Percentiles rank a stretch among this genome's conserved stretches.
Conservation (phyloP, 23 tunicate species). For the Botrylloides violaceus region DNA sequence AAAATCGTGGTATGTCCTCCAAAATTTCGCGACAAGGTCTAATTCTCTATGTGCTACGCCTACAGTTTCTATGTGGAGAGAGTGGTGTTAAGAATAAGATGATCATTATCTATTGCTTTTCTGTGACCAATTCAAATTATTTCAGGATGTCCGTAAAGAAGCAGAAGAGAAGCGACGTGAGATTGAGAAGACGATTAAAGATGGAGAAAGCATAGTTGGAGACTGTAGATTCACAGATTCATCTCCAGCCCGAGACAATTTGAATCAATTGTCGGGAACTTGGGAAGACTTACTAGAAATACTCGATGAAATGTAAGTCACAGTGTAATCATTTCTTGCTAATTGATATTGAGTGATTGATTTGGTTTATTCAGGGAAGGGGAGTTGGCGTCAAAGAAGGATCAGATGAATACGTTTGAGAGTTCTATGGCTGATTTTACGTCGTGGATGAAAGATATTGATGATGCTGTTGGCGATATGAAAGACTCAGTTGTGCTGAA, state of each 20-base stretch:
- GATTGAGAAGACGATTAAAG: not conserved
- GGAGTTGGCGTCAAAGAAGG: not conserved
- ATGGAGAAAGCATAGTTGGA: slow-evolving; percentile 11
- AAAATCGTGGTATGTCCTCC: not conserved
- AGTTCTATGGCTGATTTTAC: slow-evolving; percentile 16
- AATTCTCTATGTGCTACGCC: too few relatives aligned
- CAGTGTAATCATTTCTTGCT: not conserved
- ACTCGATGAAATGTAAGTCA: slow-evolving; percentile 12
- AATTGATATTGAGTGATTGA: not conserved
- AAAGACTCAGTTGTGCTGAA: slow-evolving; percentile 14
- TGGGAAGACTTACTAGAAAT: slow-evolving; percentile 24
- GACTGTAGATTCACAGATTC: slow-evolving; percentile 19
- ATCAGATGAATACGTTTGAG: slow-evolving; percentile 12
- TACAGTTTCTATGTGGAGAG: too few relatives aligned
- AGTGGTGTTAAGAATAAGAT: too few relatives aligned
- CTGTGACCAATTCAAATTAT: too few relatives aligned
- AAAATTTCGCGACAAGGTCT: too few relatives aligned
- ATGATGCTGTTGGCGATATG: slow-evolving; percentile 26
- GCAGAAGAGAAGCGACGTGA: slow-evolving; percentile 3
- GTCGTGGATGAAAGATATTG: slow-evolving; percentile 20
- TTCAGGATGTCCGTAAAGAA: slow-evolving; percentile 8
- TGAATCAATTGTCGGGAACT: not conserved
- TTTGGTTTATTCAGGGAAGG: slow-evolving; percentile 5
- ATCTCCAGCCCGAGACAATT: slow-evolving; percentile 7
- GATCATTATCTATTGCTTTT: too few relatives aligned